Conservation (phyloP, 2,797 vertebrate genomes). For the Clamator glandarius region DNA sequence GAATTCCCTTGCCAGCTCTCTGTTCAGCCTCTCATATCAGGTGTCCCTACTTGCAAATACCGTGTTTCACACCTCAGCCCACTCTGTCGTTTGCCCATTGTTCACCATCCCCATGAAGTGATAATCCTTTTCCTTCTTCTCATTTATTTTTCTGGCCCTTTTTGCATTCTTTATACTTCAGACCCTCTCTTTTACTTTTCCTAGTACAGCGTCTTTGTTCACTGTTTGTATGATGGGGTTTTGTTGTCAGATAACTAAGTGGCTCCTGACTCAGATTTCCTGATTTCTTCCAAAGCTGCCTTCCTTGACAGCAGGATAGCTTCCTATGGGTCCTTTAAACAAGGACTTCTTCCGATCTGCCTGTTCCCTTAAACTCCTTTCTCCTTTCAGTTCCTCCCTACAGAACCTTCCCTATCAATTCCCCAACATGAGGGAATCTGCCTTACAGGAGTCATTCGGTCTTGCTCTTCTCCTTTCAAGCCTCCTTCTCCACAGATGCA, state of each 20-base stretch:
- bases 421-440: not conserved
- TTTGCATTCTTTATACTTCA: not conserved
- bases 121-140: not conserved
- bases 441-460: not conserved
- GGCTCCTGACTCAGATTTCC: not conserved
- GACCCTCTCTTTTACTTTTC: not conserved
- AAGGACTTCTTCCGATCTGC: not conserved
- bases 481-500: not conserved
- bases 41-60: not conserved
- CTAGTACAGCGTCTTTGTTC: not conserved
- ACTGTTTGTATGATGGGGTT: not conserved
- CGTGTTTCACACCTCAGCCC: not conserved
- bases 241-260: not conserved
- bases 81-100: not conserved
- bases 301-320: not conserved
- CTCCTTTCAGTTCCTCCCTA: not conserved
- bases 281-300: not conserved
- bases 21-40: not conserved
- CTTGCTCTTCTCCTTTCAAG: not conserved
- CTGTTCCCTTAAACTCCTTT: not conserved
- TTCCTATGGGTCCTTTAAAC: not conserved
- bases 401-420: not conserved
- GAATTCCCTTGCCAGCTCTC: not conserved
- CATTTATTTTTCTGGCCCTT: not conserved
- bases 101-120: not conserved